Base-by-base conservation (phyloP, 2,113 vertebrate genomes). In the Hemiscyllium ocellatum region DNA sequence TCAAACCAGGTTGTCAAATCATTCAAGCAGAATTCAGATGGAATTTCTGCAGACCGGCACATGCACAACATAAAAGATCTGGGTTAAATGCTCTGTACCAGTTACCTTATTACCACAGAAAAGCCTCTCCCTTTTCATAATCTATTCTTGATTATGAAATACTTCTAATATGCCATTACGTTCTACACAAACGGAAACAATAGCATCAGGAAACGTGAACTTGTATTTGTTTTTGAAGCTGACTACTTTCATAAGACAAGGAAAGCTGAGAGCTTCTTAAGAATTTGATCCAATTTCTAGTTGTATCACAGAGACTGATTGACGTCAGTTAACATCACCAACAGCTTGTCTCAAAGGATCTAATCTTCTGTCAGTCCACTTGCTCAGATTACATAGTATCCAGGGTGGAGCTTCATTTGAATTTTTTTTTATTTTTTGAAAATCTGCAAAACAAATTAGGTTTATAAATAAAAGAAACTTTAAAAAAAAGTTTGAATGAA, bases 31-130 rank as follows among this genome's bases (percentile, higher is more conserved):
- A 96, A 96, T 95, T 96, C 97, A 96, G 96, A 96, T 97, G 96
- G 97, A 98, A 97, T 98, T 98, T 97, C 97, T 97, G 96, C 97
- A 96, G 96, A 2, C 1, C 97, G 97, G 97, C 97, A 97, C 97
- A 97, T 97, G 97, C 97, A 97, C 97, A 97, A 97, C 97, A 33
- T 96, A 96, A 97, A 96, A 96, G 96, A 97, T 97, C 97, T 97
- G 96, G 97, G 97, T 96, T 96, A 96, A 96, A 96, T 68, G 96
- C 96, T 96, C 96, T 97, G 97, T 97, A 98, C 97, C 96, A 24
- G 93, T 72, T 72, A 95, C 72, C 94, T 95, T 70, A 95, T 95
- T 95, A 95, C 69, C 94, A 72, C 47, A 33, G 94, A 69, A 70
- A 95, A 72, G 42, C 94, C 42, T 70, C 37, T 47, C 68, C 93